Conservation (phyloP, 2,113 vertebrate species). For the Glaucomys volans region DNA sequence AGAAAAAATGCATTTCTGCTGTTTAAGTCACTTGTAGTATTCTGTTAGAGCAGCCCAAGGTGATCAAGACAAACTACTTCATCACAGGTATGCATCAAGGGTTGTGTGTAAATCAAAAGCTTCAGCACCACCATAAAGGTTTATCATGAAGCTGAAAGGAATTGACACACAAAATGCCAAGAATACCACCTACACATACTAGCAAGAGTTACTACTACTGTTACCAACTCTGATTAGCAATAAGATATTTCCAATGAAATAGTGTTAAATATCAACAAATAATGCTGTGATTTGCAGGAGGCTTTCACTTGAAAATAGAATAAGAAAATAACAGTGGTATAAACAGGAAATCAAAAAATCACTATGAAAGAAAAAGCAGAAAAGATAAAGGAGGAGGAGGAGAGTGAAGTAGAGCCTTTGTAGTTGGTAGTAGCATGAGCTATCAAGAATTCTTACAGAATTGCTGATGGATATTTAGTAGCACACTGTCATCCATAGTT, state of each 20-base stretch:
- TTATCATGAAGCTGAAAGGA: background rate
- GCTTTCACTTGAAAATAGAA: background rate
- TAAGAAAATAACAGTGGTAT: background rate
- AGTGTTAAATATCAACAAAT: background rate
- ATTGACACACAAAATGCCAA: background rate
- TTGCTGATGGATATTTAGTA: background rate
- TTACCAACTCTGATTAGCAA: background rate
- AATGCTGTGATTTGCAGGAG: background rate
- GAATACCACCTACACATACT: background rate
- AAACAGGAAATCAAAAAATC: conserved; percentile 9
- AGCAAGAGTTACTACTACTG: background rate
- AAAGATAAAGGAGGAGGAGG: background rate
- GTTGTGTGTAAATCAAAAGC: background rate
- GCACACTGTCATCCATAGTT: background rate
- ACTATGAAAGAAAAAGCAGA: background rate
- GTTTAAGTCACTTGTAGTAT: background rate
- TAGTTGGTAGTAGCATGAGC: background rate
- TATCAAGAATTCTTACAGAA: background rate
- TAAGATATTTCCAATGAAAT: background rate
- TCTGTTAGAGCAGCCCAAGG: background rate
- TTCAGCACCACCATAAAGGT: background rate
- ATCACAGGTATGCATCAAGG: background rate
- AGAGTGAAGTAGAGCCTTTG: background rate
- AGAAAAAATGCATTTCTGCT: background rate
- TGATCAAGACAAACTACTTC: background rate